These are phyloP conservation scores for Pagetopsis macropterus DNA, from an alignment of 2,797 vertebrate genomes.

Conservation along the genomic window DNA sequence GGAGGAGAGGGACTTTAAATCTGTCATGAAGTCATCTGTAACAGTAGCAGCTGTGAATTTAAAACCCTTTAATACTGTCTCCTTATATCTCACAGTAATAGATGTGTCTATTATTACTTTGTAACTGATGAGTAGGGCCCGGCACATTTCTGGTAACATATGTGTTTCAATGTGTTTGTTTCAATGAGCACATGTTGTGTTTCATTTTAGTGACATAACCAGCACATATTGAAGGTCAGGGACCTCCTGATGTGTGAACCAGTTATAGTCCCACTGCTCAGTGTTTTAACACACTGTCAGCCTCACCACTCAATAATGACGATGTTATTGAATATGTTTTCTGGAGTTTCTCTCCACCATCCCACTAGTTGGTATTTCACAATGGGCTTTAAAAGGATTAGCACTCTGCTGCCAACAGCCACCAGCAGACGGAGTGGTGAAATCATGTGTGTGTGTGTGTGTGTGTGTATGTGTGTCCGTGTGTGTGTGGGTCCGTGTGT, in stretches of 20 bases:
- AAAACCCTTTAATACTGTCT: constrained; percentile 15
- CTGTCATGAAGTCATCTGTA: constrained; percentile 44
- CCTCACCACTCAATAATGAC: constrained; percentile 27
- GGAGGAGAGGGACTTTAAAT: constrained; percentile 34
- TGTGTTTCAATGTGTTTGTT: background rate
- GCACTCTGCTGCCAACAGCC: constrained; percentile 36
- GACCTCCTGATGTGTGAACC: constrained; percentile 17
- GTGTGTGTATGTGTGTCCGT: too few species aligned
- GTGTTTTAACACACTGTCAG: constrained; percentile 24
- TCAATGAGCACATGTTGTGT: background rate
- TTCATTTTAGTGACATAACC: background rate
- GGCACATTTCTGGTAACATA: background rate
- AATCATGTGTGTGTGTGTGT: too few species aligned
- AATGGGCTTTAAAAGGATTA: constrained; percentile 55
- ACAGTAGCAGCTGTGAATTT: constrained; percentile 34
- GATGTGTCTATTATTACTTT: background rate
- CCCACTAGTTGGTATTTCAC: constrained; percentile 43
- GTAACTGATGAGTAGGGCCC: background rate
- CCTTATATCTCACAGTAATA: background rate
- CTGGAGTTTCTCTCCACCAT: constrained; percentile 29
- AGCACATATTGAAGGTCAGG: background rate
- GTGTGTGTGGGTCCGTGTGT: too few species aligned
- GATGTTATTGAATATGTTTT: constrained; percentile 41
- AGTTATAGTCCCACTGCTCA: constrained; percentile 10
- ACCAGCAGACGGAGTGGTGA: constrained; percentile 21